Conservation (phyloP, 2,797 vertebrate genomes). For the Tamandua tetradactyla region DNA sequence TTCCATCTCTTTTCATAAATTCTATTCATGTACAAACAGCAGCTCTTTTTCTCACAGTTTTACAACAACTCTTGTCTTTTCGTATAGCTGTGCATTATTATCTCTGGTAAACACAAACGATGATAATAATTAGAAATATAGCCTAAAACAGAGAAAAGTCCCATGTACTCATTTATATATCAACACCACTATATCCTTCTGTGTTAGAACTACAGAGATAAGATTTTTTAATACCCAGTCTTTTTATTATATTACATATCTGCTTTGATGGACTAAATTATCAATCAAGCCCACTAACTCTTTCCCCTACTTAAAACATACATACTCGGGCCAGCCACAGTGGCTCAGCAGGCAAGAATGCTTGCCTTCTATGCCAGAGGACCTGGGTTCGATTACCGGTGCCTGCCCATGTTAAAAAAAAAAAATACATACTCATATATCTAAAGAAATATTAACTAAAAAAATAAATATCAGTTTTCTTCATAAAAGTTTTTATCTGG, state of each 20-base stretch:
- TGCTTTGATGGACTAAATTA: not conserved
- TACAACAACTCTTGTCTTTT: not conserved
- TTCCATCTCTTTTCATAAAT: not conserved
- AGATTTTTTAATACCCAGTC: not conserved
- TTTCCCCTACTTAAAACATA: not conserved
- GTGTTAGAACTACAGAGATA: not conserved
- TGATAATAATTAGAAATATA: not conserved
- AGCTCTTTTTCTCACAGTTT: not conserved
- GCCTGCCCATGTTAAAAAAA: too few relatives aligned
- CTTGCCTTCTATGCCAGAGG: too few relatives aligned
- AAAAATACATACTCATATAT: not conserved
- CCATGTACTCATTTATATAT: not conserved
- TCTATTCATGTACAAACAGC: not conserved
- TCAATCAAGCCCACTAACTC: not conserved
- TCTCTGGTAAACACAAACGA: not conserved
- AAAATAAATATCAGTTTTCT: not conserved
- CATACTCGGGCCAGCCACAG: too few relatives aligned
- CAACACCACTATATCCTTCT: not conserved
- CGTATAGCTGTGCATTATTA: not conserved
- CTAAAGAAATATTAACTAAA: not conserved
- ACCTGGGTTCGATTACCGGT: too few relatives aligned
- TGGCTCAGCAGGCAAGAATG: too few relatives aligned
- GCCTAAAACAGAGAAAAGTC: not conserved
- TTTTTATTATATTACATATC: not conserved
- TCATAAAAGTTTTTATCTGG: not conserved